A percentile compares a stretch with the other conserved stretches of the same genome.
These are phyloP conservation scores for Pelecanoides urinatrix DNA, from an alignment of 2,113 vertebrate species.

Conservation along the genomic window DNA sequence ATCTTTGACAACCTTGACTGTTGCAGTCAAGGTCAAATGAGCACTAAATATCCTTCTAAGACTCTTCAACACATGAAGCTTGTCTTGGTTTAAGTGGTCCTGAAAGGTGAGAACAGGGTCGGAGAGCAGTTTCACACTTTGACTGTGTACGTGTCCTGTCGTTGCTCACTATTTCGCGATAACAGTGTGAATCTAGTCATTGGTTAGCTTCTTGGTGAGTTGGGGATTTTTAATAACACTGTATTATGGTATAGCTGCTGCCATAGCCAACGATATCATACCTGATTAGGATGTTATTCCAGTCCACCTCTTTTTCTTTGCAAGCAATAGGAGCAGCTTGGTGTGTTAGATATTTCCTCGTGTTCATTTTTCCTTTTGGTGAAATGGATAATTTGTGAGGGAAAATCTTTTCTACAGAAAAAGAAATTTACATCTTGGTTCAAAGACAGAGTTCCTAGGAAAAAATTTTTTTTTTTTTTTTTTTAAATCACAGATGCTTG, in stretches of 20 bases:
- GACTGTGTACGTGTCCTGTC: not conserved
- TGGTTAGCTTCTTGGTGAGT: not conserved
- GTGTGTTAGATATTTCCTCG: not conserved
- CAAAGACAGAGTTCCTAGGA: not conserved
- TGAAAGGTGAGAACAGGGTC: constrained; percentile 7
- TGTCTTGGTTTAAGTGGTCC: not conserved
- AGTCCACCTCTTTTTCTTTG: not conserved
- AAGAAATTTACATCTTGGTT: not conserved
- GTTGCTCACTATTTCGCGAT: not conserved
- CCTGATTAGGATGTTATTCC: not conserved
- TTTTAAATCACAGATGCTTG: not conserved
- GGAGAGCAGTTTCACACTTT: not conserved
- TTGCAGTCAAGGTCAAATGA: constrained; percentile 43
- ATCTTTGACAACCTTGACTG: constrained; percentile 45
- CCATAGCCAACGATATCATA: not conserved
- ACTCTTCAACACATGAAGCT: not conserved
- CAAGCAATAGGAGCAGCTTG: not conserved
- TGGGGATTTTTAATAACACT: not conserved
- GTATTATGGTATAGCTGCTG: not conserved
- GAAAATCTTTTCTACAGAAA: not conserved
- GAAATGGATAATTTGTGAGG: not conserved
- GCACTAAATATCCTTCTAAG: not conserved
- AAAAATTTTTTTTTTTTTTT: not conserved
- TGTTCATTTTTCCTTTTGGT: not conserved
- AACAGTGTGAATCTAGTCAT: not conserved